Conservation (phyloP, 2,113 vertebrate genomes). For the Salminus brasiliensis region DNA sequence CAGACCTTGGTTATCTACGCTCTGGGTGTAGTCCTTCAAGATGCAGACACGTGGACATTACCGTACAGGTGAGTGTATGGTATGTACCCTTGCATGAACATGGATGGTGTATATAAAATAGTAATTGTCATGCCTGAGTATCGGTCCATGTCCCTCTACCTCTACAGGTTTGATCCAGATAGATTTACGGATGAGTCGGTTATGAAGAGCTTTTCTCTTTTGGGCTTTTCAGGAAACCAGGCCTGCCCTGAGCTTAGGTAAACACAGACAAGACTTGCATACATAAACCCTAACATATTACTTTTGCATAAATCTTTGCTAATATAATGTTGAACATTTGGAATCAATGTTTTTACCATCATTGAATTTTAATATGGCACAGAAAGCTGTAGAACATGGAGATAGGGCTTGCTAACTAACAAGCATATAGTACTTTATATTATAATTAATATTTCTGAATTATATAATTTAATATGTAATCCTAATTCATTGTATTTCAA, state of each 20-base stretch:
- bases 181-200: conserved; percentile 85
- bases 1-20: conserved; percentile 95
- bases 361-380: too few relatives aligned
- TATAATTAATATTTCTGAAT: too few relatives aligned
- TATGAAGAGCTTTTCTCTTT: conserved; percentile 83
- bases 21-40: conserved; percentile 91
- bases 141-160: background rate
- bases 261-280: conserved; percentile 23
- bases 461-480: too few relatives aligned
- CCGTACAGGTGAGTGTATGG: conserved; percentile 84
- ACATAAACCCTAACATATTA: background rate
- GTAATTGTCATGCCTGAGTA: background rate
- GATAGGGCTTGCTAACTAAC: too few relatives aligned
- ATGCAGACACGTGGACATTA: conserved; percentile 84
- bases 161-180: conserved; percentile 87
- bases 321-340: too few relatives aligned
- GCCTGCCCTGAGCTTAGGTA: conserved; percentile 94
- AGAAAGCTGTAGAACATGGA: too few relatives aligned
- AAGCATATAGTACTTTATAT: too few relatives aligned
- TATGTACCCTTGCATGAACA: too few relatives aligned
- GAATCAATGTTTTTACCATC: too few relatives aligned
- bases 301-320: background rate
- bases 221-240: conserved; percentile 92
- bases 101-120: background rate
- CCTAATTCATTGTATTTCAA: too few relatives aligned